A percentile compares a stretch with the other conserved stretches of the same genome.
phyloP scores from a whole-genome alignment of 1,140 invertebrate species.

The Bradynema listronoti region DNA sequence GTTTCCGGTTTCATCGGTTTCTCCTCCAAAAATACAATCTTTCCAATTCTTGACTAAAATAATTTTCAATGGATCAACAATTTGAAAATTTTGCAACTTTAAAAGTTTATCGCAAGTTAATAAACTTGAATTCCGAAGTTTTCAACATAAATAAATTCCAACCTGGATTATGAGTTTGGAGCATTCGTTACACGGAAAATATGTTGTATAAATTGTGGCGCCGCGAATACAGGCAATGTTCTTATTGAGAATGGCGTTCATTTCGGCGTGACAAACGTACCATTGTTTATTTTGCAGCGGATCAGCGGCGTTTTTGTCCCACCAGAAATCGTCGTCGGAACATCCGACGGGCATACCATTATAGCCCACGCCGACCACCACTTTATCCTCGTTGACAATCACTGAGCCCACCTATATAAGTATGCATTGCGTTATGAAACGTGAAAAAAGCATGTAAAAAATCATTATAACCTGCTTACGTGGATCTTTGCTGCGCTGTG shows the following conservation, averaged over 20 bases:
- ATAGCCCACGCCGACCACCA: constrained; percentile 84
- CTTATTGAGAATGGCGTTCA: constrained; percentile 90
- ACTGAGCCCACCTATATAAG: constrained; percentile 83
- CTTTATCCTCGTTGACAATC: constrained; percentile 79
- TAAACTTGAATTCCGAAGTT: too few species aligned
- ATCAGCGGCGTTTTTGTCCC: constrained; percentile 65
- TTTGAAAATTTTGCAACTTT: too few species aligned
- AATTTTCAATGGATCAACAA: too few species aligned
- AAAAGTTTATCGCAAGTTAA: too few species aligned
- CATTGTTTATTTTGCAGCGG: constrained; percentile 35
- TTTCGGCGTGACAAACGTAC: constrained; percentile 87
- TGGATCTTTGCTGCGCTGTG: constrained; percentile 90
- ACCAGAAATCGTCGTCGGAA: constrained; percentile 78
- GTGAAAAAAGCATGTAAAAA: neutral
- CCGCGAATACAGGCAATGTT: constrained; percentile 70
- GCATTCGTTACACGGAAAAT: constrained; percentile 94
- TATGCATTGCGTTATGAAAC: neutral
- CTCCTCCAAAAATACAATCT: too few species aligned
- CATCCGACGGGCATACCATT: constrained; percentile 90
- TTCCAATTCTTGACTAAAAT: too few species aligned
- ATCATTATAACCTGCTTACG: constrained; percentile 65
- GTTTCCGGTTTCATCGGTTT: too few species aligned
- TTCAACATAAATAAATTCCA: too few species aligned
- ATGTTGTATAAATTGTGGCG: constrained; percentile 69
- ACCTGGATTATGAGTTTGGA: constrained; percentile 87